Evolutionary conservation across 2,888 invertebrate genomes (phyloP), one percentile per base, ranked within the genome.

Genomic region (Sesia bembeciformis): DNA sequence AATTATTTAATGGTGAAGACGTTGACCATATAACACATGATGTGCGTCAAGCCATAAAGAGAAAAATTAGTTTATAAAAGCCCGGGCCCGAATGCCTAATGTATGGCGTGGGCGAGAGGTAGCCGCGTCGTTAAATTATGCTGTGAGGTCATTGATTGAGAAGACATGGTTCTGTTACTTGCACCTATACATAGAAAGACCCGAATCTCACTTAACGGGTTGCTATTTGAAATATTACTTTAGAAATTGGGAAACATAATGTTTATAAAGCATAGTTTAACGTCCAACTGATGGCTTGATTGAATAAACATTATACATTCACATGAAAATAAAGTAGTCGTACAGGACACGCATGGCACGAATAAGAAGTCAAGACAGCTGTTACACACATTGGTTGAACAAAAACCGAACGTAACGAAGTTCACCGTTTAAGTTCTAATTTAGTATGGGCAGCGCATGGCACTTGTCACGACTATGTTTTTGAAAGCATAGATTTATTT

Each of bases 131-230:
- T 79, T 77, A 74, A 80, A 78, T 78, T 77, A 81, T 74, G 69
- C 72, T 74, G 62, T 73, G 82, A 81, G 83, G 84, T 85, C 84
- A 86, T 80, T 81, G 84, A 82, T 84, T 81, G 78, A 78, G 72
- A 72, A 72, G 72, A 74, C 69, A 68, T 65, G 63, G 62, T 60
- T 58, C 56, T 64, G 42, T 63, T 63, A 63, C 65, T 62, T 54
- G 57, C 58, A 56, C 57, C 51, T 61, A 62, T 57, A 3, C 8
- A 46, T 46, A 46, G 46, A 8, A 46, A 23, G n/a, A 46, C 3
- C 8, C 7, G 8, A 46, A 46, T 8, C 5, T 46, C n/a, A 46
- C 8, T 4, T n/a, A 8, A 46, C 46, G 8, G 46, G 0, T 46
- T 23, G 23, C 23, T 46, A 46, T 46, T n/a, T 46, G 7, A 46